Base-by-base conservation (phyloP, 2,113 vertebrate genomes). In the Synodontis membranacea region DNA sequence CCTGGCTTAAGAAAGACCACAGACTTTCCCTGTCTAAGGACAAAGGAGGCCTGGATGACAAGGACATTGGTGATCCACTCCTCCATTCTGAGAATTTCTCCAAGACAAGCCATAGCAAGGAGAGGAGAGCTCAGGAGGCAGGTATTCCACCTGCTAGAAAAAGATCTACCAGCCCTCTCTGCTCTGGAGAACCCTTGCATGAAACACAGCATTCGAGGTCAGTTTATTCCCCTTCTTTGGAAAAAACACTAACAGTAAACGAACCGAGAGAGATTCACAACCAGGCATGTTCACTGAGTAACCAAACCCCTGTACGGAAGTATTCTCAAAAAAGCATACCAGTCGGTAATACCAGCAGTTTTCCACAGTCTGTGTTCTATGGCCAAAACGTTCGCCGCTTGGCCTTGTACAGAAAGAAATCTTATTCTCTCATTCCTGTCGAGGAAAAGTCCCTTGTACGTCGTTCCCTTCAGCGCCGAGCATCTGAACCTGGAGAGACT, bases 1-100 rank as follows among this genome's bases (percentile, higher is more conserved):
- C 94, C 0, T 97, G 96, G 96, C 87, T 97, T 84, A 97, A 94
- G 92, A 96, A 91, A 80, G 93, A 93, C 34, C 94, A 94, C 83
- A 95, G 94, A 87, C 93, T 96, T 91, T 96, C 96, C 0, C 91
- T 96, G 0, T 95, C 92, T 31, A 95, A 93, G 52, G 93, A 94
- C 48, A 93, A 89, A 78, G 34, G 79, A 14, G 89, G 90, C 34
- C 89, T 84, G 21, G 91, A 93, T 0, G 84, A 88, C 0, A 91
- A 93, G 19, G 94, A 95, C 46, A 90, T 87, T 68, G 80, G 62
- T 46, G 86, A 64, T 68, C 15, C 34, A 34, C 82, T 80, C 19
- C 37, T 82, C 34, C 23, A 72, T 42, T 64, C 44, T 23, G 88
- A 75, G 31, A 62, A 66, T 31, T 84, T 89, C 5, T 5, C 82